A percentile compares a stretch with the other conserved stretches of the same genome.
These are phyloP conservation scores for Dryobota labecula DNA, from an alignment of 2,888 invertebrate species.

Conservation along the genomic window DNA sequence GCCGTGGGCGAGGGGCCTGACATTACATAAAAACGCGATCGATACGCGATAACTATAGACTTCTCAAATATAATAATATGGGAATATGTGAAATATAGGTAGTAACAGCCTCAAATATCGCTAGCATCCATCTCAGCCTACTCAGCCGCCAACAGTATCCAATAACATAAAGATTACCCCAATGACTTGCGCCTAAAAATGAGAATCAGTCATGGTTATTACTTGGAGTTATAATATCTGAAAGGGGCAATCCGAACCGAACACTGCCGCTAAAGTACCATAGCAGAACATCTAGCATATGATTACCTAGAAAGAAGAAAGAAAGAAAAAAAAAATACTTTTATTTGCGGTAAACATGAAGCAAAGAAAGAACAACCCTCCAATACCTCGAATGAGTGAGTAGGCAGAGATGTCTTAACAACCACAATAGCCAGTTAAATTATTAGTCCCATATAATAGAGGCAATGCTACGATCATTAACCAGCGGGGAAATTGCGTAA, in stretches of 20 bases:
- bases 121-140: conserved; percentile 19
- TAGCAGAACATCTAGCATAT: neutral
- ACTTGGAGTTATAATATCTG: conserved; percentile 18
- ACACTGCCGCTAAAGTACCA: neutral
- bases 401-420: no score
- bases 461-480: neutral
- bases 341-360: no score
- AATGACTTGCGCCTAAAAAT: conserved; percentile 59
- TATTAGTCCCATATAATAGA: neutral
- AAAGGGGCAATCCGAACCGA: conserved; percentile 13
- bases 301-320: no score
- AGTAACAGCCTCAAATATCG: conserved; percentile 4
- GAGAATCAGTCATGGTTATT: conserved; percentile 56
- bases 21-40: neutral
- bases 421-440: neutral
- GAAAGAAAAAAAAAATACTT: no score
- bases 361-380: no score
- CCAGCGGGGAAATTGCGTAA: no score
- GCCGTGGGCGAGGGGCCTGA: no score
- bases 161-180: conserved; percentile 60
- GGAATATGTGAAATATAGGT: neutral
- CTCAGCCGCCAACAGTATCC: conserved; percentile 39
- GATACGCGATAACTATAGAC: neutral
- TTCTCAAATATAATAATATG: neutral
- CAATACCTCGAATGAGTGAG: neutral